phyloP scores from a whole-genome alignment of 2,888 invertebrate genomes.

The Exephanes ischioxanthus region DNA sequence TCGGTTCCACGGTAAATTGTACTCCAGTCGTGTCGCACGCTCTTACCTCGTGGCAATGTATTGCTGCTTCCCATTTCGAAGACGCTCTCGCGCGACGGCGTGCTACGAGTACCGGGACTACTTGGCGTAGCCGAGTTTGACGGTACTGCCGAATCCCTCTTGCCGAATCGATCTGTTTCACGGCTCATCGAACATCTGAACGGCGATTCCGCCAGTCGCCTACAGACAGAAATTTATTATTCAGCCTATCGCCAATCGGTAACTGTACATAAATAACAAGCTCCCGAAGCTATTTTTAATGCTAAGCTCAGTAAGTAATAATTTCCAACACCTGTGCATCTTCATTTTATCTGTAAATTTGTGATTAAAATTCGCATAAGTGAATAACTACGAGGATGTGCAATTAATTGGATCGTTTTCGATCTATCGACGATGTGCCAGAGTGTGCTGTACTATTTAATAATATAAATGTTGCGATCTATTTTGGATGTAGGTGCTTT shows the following conservation, averaged over 20 bases:
- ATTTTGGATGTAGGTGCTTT: slow-evolving; percentile 39
- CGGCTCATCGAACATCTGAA: slow-evolving; percentile 81
- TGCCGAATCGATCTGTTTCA: slow-evolving; percentile 79
- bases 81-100: slow-evolving; percentile 79
- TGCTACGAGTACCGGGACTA: slow-evolving; percentile 76
- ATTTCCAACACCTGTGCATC: slow-evolving; percentile 27
- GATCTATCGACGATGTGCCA: slow-evolving; percentile 46
- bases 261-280: neutral
- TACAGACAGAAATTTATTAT: slow-evolving; percentile 57
- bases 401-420: slow-evolving; percentile 30
- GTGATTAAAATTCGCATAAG: neutral
- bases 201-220: slow-evolving; percentile 82
- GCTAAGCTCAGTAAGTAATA: slow-evolving; percentile 1
- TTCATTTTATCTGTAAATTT: neutral
- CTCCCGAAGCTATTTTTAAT: slow-evolving; percentile 16
- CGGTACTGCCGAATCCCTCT: slow-evolving; percentile 77
- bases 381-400: slow-evolving; percentile 51
- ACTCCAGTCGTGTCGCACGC: slow-evolving; percentile 70
- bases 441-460: slow-evolving; percentile 19
- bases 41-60: slow-evolving; percentile 83
- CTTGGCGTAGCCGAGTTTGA: slow-evolving; percentile 76
- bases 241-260: neutral
- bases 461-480: slow-evolving; percentile 10
- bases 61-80: slow-evolving; percentile 82
- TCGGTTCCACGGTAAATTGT: slow-evolving; percentile 75